These are phyloP conservation scores for Symphodus melops DNA, from an alignment of 2,113 vertebrate species.

Conservation along the genomic window DNA sequence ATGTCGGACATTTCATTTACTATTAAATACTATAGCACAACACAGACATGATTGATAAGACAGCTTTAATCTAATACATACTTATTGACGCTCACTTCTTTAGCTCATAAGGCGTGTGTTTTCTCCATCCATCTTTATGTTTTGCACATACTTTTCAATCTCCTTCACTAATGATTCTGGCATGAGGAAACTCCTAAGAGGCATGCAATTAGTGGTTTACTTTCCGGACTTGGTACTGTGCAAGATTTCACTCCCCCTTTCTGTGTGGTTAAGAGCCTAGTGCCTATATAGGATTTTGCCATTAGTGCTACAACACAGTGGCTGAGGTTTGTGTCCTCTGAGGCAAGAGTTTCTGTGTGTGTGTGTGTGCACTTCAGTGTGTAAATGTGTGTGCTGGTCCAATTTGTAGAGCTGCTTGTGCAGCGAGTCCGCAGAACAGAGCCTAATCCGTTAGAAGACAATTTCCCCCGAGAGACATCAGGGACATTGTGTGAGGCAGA, in stretches of 20 bases:
- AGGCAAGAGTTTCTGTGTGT: conserved; percentile 18
- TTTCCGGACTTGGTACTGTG: background rate
- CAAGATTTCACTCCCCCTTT: background rate
- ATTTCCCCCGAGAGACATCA: conserved; percentile 41
- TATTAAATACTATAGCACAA: background rate
- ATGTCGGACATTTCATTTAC: background rate
- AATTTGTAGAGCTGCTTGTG: conserved; percentile 48
- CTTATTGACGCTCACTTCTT: background rate
- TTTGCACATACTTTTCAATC: background rate
- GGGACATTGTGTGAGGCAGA: conserved; percentile 25
- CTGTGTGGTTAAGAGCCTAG: conserved; percentile 39
- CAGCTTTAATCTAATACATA: no score
- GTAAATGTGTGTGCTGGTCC: conserved; percentile 16
- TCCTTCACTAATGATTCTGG: conserved; percentile 37
- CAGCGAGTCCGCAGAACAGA: conserved; percentile 37
- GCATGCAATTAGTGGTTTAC: conserved; percentile 12
- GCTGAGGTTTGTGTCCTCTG: conserved; percentile 49
- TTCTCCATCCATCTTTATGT: background rate
- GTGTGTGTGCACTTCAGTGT: background rate
- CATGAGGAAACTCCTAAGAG: conserved; percentile 19
- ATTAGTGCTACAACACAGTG: conserved; percentile 47
- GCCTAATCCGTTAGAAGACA: conserved; percentile 52
- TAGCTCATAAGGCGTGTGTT: conserved; percentile 4
- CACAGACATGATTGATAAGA: background rate
- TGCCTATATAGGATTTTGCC: conserved; percentile 23